Evolutionary conservation across 2,113 vertebrate genomes (phyloP).

Genomic region (Chrysochloris asiatica): DNA sequence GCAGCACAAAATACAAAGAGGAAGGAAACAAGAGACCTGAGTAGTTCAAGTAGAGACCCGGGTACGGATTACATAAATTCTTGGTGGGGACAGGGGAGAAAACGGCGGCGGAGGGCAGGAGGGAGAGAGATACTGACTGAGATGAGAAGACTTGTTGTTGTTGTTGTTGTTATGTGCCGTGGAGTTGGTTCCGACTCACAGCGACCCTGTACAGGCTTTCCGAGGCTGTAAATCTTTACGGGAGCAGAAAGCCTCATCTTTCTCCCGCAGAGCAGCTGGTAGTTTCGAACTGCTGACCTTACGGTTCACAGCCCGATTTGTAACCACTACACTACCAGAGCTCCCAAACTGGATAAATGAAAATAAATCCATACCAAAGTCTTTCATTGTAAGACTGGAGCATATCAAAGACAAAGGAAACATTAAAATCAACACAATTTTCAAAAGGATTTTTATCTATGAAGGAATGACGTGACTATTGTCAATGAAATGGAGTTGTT

Average conservation of each 20-base stretch:
- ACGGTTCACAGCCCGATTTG: no score
- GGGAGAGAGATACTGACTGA: background rate
- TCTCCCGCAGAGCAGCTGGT: no score
- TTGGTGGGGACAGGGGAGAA: background rate
- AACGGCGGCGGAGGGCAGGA: background rate
- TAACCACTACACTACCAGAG: no score
- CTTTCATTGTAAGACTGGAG: constrained; percentile 15
- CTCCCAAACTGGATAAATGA: background rate
- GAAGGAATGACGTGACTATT: constrained; percentile 4
- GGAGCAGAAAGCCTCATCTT: no score
- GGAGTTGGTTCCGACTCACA: no score
- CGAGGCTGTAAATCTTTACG: no score
- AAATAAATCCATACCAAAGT: background rate
- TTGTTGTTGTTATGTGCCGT: no score
- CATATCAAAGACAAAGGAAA: background rate
- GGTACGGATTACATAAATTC: background rate
- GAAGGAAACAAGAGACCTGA: background rate
- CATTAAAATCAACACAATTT: background rate
- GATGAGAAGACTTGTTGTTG: background rate
- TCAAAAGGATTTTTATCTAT: background rate
- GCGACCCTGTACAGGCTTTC: no score
- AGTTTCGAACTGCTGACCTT: no score
- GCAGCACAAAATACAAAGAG: background rate
- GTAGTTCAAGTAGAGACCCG: background rate
- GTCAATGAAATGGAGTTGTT: no score